These are phyloP conservation scores for Xestia c-nigrum DNA, from an alignment of 2,888 invertebrate species.

Conservation along the genomic window DNA sequence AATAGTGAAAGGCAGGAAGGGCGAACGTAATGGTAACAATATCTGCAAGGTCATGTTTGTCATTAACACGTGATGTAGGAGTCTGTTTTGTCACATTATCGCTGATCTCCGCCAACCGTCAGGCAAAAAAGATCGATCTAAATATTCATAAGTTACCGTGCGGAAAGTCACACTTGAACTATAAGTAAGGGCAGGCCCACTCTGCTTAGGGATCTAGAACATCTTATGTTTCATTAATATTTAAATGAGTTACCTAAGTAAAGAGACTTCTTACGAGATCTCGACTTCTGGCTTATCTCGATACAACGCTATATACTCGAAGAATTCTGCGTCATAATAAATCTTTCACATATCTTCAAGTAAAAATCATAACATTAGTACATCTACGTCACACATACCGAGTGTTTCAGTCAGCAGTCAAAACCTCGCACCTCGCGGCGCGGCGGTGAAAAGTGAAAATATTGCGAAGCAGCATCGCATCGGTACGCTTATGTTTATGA, in stretches of 20 bases:
- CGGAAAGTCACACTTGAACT: conserved; percentile 38
- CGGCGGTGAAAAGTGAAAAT: conserved; percentile 58
- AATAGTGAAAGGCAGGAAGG: conserved; percentile 54
- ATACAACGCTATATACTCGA: not conserved
- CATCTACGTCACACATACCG: conserved; percentile 20
- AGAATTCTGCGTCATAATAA: not conserved
- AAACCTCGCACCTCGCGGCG: conserved; percentile 1
- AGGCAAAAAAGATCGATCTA: conserved; percentile 37
- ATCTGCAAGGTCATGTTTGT: conserved; percentile 53
- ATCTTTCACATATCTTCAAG: conserved; percentile 20
- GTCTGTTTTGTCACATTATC: conserved; percentile 46
- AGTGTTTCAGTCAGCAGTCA: conserved; percentile 25
- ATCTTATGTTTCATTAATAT: conserved; percentile 32
- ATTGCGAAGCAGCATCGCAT: conserved; percentile 45
- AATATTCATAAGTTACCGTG: conserved; percentile 38
- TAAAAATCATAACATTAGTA: conserved; percentile 46
- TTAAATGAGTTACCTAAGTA: conserved; percentile 11
- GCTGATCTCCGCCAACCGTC: conserved; percentile 31
- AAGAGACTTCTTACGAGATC: conserved; percentile 15
- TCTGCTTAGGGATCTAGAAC: conserved; percentile 36
- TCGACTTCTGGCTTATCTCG: not conserved
- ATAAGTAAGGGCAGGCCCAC: not conserved
- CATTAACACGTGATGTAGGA: conserved; percentile 47
- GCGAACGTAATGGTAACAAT: conserved; percentile 42
- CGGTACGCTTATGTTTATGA: conserved; percentile 43